A percentile compares a stretch with the other conserved stretches of the same genome.
These are phyloP conservation scores for Protomyctophum bolini DNA, from an alignment of 2,113 vertebrate species.

Conservation along the genomic window DNA sequence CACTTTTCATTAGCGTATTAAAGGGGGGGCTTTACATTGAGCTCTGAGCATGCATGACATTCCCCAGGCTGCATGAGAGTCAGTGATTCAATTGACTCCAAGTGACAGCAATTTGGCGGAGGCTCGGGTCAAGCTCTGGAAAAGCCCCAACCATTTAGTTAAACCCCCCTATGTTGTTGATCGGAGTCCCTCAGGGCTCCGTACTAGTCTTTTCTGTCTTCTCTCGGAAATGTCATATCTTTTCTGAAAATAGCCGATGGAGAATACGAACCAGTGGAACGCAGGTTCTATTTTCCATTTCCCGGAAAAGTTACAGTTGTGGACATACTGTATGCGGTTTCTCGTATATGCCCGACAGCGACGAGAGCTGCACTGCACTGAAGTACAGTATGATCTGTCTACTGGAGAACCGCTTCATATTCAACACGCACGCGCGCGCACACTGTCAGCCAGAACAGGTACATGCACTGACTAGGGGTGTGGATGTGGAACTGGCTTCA, in stretches of 20 bases:
- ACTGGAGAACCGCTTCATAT: slow-evolving; percentile 59
- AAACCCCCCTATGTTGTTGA: too few species aligned
- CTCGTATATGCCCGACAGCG: slow-evolving; percentile 21
- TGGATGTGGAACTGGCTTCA: too few species aligned
- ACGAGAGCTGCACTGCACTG: slow-evolving; percentile 30
- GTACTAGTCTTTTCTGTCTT: background rate
- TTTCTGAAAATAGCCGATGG: too few species aligned
- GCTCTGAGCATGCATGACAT: slow-evolving; percentile 59
- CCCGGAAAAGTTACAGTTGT: background rate
- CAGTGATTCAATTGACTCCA: slow-evolving; percentile 27
- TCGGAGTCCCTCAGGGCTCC: too few species aligned
- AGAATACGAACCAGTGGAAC: too few species aligned
- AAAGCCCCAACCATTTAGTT: background rate
- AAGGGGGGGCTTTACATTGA: slow-evolving; percentile 39
- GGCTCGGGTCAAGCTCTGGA: background rate
- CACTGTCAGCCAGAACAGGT: background rate
- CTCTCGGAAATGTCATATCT: too few species aligned
- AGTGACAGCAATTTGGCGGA: slow-evolving; percentile 5
- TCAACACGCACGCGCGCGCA: too few species aligned
- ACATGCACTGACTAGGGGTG: too few species aligned
- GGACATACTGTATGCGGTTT: too few species aligned
- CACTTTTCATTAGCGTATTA: slow-evolving; percentile 66
- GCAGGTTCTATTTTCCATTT: too few species aligned
- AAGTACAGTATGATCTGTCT: slow-evolving; percentile 31
- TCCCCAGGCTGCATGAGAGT: slow-evolving; percentile 40